phyloP scores from a whole-genome alignment of 2,797 vertebrate species.

The Eleutherodactylus coqui region DNA sequence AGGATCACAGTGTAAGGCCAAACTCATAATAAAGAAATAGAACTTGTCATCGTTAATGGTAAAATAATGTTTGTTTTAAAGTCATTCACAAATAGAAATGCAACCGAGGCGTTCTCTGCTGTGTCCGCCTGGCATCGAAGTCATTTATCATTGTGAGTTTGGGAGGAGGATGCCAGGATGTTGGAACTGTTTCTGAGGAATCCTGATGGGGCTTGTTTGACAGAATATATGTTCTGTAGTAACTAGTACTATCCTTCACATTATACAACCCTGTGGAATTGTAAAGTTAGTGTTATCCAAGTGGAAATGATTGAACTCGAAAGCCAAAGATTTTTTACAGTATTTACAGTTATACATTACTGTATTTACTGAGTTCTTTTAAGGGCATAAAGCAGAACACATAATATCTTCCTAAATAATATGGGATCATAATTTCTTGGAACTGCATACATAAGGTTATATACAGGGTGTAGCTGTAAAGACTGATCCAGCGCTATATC shows the following conservation, averaged over 20 bases:
- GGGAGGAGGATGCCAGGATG: conserved; percentile 41
- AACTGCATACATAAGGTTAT: too few species aligned
- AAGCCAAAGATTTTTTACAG: conserved; percentile 41
- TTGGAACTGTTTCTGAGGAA: conserved; percentile 50
- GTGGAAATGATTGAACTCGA: conserved; percentile 52
- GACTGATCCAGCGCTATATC: too few species aligned
- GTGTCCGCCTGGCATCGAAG: conserved; percentile 17
- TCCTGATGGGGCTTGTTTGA: conserved; percentile 61
- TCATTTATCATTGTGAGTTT: conserved; percentile 51
- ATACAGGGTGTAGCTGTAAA: too few species aligned
- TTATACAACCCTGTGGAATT: conserved; percentile 55
- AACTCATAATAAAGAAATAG: conserved; percentile 4
- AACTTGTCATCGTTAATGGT: conserved; percentile 18
- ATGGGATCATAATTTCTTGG: background rate
- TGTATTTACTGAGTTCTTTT: conserved; percentile 7
- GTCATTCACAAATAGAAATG: conserved; percentile 37
- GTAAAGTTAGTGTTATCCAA: conserved; percentile 55
- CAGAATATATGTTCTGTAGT: conserved; percentile 59
- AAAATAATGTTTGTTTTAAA: conserved; percentile 46
- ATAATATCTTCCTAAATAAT: background rate
- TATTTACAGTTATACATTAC: conserved; percentile 43
- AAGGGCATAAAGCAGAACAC: background rate
- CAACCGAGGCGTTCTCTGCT: background rate
- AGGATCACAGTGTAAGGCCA: background rate
- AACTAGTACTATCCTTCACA: conserved; percentile 54